Conservation (phyloP, 1,140 invertebrate species). For the Drosophila auraria region DNA sequence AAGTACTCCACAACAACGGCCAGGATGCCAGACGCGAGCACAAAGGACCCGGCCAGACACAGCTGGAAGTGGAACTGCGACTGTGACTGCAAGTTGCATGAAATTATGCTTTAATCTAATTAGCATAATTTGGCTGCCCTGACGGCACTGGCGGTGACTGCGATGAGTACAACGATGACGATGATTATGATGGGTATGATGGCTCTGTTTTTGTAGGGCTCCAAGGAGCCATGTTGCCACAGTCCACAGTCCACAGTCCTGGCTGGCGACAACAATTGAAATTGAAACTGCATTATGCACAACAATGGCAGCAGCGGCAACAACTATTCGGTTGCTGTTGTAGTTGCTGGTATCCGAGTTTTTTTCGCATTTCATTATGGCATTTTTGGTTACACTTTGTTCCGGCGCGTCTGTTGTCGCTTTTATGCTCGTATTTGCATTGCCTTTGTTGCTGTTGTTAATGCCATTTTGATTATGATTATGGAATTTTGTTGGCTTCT, state of each 20-base stretch:
- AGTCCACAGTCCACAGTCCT: constrained; percentile 64
- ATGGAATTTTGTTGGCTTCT: constrained; percentile 76
- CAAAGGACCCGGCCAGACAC: constrained; percentile 38
- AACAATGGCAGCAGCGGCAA: constrained; percentile 49
- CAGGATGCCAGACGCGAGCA: constrained; percentile 30
- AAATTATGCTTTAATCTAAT: constrained; percentile 84
- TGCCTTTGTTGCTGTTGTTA: constrained; percentile 82
- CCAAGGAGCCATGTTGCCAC: constrained; percentile 35
- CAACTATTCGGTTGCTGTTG: constrained; percentile 52
- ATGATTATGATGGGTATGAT: constrained; percentile 34
- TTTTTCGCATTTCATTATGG: constrained; percentile 76
- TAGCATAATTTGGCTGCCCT: constrained; percentile 80
- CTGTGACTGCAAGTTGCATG: constrained; percentile 75
- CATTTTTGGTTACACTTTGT: constrained; percentile 81
- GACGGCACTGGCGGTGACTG: constrained; percentile 39
- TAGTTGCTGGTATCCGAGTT: constrained; percentile 30
- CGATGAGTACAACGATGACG: constrained; percentile 27
- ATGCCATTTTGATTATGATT: constrained; percentile 84
- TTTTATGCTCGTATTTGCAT: constrained; percentile 76
- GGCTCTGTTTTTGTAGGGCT: constrained; percentile 41
- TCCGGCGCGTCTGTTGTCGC: constrained; percentile 74
- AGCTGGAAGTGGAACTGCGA: constrained; percentile 29
- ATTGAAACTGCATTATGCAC: constrained; percentile 83
- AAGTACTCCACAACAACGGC: constrained; percentile 44
- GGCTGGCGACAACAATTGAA: constrained; percentile 76